These are phyloP conservation scores for Malurus alboscapulatus DNA, from an alignment of 2,113 vertebrate species.

Conservation along the genomic window DNA sequence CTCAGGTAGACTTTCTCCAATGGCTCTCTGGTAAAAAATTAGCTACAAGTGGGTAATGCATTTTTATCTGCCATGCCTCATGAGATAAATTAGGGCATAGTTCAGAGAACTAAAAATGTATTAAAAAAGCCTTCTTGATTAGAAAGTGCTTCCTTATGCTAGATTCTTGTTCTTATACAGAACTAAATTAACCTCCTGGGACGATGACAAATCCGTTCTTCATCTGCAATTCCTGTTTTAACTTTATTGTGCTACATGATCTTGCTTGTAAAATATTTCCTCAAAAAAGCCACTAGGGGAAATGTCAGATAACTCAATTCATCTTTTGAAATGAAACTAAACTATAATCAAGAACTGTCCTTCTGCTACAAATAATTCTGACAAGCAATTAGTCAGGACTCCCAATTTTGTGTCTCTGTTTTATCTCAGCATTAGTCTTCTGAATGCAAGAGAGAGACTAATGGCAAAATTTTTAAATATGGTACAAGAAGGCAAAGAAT, in stretches of 20 bases:
- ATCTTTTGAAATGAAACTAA: background rate
- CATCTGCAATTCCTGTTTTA: background rate
- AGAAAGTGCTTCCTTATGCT: background rate
- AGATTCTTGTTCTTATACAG: background rate
- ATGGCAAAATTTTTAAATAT: background rate
- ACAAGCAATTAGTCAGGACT: background rate
- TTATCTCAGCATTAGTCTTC: background rate
- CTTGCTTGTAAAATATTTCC: background rate
- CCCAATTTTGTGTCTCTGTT: background rate
- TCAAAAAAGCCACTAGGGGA: background rate
- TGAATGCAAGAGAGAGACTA: background rate
- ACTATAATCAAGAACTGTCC: background rate
- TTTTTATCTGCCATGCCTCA: background rate
- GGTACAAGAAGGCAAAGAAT: background rate
- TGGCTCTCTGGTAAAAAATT: background rate
- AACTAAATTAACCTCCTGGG: slow-evolving; percentile 2
- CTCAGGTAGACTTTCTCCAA: background rate
- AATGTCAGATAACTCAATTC: background rate
- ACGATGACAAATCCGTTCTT: background rate
- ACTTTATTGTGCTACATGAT: background rate
- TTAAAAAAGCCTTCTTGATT: background rate
- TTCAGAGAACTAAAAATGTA: background rate
- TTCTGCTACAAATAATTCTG: background rate
- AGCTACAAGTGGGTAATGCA: background rate
- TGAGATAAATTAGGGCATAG: background rate